Base-by-base conservation (phyloP, 1,140 invertebrate genomes). In the Drosophila mayri region DNA sequence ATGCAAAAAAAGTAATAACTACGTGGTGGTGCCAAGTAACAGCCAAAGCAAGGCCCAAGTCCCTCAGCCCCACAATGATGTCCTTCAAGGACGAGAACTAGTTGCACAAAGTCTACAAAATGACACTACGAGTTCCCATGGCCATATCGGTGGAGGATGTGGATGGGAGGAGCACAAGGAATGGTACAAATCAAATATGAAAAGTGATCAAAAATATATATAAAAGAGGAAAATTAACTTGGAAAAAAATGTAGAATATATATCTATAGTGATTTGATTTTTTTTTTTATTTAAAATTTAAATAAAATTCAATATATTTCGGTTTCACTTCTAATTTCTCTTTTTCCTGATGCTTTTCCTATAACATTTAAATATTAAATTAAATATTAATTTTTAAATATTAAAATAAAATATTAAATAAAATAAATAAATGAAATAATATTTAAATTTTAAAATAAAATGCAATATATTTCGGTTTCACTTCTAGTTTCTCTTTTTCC, bases 81-180 rank as follows among this genome's bases (percentile, higher is more conserved):
- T 46, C 43, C 43, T 12, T 10, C 3, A 4, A 14, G n/a, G n/a
- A 35, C 16, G 20, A 62, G 40, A 28, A 35, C 52, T 18, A 59
- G 3, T 4, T 18, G 20, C 0, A 43, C 28, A 22, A 14, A 44
- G 43, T 20, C 37, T 64, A 64, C 38, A 18, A 25, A 38, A 43
- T 43, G 62, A n/a, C 28, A 65, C 66, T 52, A 68, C 35, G 3
- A 50, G 8, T 38, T 66, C 46, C 65, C 61, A 50, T 43, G 66
- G 40, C 14, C 12, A 40, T 20, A 63, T 40, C 35, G 16, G 37
- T 8, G 62, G 44, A 47, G 65, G 61, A 41, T 68, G 61, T 4
- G 59, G 59, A 35, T 63, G 50, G 65, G 60, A 35, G 49, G 50
- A 14, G 65, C 43, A 28, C 14, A 16, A 28, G 5, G 16, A 9